Percentiles rank a stretch among this genome's conserved stretches.
Evolutionary conservation across 2,113 vertebrate species (phyloP).

Genomic region (Gila orcuttii): DNA sequence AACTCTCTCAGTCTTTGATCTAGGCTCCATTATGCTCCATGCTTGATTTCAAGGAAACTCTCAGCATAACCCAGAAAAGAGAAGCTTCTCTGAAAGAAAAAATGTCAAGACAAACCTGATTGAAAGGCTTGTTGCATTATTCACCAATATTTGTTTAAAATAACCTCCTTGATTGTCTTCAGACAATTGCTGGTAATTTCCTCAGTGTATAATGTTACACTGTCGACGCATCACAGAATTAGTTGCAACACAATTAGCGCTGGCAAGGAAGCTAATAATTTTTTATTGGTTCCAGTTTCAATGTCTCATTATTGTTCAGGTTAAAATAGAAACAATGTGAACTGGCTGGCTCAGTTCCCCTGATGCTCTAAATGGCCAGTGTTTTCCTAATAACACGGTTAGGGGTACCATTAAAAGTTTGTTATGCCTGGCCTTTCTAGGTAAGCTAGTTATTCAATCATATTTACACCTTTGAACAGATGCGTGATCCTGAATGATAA

Average conservation of each 20-base stretch:
- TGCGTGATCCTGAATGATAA: conserved; percentile 49
- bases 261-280: conserved; percentile 51
- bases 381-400: conserved; percentile 52
- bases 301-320: conserved; percentile 42
- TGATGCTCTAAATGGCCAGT: conserved; percentile 23
- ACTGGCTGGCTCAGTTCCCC: conserved; percentile 28
- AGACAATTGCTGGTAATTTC: conserved; percentile 51
- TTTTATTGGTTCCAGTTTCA: conserved; percentile 49
- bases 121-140: conserved; percentile 33
- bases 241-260: conserved; percentile 43
- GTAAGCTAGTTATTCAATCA: conserved; percentile 37
- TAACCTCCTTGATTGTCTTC: conserved; percentile 33
- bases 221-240: conserved; percentile 34
- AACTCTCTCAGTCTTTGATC: conserved; percentile 12
- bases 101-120: neutral
- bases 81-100: neutral
- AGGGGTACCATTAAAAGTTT: conserved; percentile 45
- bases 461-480: conserved; percentile 57
- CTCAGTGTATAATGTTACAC: conserved; percentile 32
- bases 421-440: conserved; percentile 48
- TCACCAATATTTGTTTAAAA: conserved; percentile 46
- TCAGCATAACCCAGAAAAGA: neutral
- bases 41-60: conserved; percentile 22
- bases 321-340: conserved; percentile 42
- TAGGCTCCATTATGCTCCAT: conserved; percentile 24